Evolutionary conservation across 1,140 invertebrate genomes (phyloP), one percentile per base, ranked within the genome.

Genomic region (Papilio polyxenes): DNA sequence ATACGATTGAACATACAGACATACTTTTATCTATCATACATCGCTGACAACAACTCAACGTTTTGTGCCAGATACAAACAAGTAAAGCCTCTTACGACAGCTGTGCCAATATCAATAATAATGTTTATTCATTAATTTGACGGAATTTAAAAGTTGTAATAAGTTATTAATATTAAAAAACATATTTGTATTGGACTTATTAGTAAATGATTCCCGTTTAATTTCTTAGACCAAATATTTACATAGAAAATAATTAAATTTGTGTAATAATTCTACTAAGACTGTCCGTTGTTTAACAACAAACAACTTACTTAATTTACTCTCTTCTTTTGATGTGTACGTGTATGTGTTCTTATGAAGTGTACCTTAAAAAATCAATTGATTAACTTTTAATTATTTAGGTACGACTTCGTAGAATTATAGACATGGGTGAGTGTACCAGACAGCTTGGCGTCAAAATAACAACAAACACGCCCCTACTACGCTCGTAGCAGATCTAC

Each of bases 401-500:
- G 20, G n/a, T 3, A 56, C 5, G 44, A 78, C 20, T 31, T 40
- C 20, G 75, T 53, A 44, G 37, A n/a, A 37, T n/a, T 31, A 56
- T 65, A 62, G n/a, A 79, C 56, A 23, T 80, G 15, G 13, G n/a
- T 48, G 78, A 80, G 59, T 79, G 37, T 79, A 48, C 77, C 78
- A 80, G 78, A 80, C 78, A 80, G 78, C 78, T 65, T 69, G 78
- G 56, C 78, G 78, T 80, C 78, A 80, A 80, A 80, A 80, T 80
- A 80, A 80, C 78, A 80, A 80, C 78, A 76, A 82, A 72, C 82
- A 81, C 82, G 75, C 83, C 40, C 15, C 65, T 83, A 85, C 83
- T 84, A 86, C 83, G 83, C 81, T 86, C 84, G 84, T 85, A 86
- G 84, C 83, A 79, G 78, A 75, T 75, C 82, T 84, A 87, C 87